phyloP scores from a whole-genome alignment of 2,888 invertebrate species.

The Lingula anatina region DNA sequence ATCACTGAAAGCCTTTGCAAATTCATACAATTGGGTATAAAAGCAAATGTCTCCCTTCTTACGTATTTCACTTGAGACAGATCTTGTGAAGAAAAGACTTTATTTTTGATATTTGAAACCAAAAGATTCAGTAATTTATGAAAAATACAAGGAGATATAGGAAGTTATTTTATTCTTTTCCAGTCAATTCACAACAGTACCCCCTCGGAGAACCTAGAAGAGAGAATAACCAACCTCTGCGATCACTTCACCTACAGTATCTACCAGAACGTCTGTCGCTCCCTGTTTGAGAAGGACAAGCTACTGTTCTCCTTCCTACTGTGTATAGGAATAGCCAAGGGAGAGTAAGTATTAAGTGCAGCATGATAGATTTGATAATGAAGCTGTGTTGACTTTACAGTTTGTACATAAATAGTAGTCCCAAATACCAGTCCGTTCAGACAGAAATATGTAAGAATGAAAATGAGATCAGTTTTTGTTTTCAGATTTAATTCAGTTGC shows the following conservation, averaged over 20 bases:
- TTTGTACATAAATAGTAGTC: too few relatives aligned
- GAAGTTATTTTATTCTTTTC: slow-evolving; percentile 18
- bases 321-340: slow-evolving; percentile 47
- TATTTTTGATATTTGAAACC: too few relatives aligned
- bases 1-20: background rate
- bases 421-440: too few relatives aligned
- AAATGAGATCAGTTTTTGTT: too few relatives aligned
- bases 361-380: too few relatives aligned
- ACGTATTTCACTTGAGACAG: too few relatives aligned
- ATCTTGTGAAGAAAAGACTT: too few relatives aligned
- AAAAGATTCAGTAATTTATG: background rate
- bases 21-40: too few relatives aligned
- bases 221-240: slow-evolving; percentile 48
- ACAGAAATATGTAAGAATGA: too few relatives aligned
- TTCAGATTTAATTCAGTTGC: too few relatives aligned
- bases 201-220: slow-evolving; percentile 60
- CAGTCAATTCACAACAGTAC: slow-evolving; percentile 75
- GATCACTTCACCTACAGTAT: slow-evolving; percentile 53
- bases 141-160: background rate
- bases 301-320: slow-evolving; percentile 51
- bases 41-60: too few relatives aligned
- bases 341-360: slow-evolving; percentile 45
- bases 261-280: slow-evolving; percentile 59
- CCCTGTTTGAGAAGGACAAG: slow-evolving; percentile 54
- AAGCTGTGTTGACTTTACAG: too few relatives aligned